Percentiles rank a stretch among this genome's conserved stretches.
These are phyloP conservation scores for Beris chalybata DNA, from an alignment of 2,888 invertebrate species.

Conservation along the genomic window DNA sequence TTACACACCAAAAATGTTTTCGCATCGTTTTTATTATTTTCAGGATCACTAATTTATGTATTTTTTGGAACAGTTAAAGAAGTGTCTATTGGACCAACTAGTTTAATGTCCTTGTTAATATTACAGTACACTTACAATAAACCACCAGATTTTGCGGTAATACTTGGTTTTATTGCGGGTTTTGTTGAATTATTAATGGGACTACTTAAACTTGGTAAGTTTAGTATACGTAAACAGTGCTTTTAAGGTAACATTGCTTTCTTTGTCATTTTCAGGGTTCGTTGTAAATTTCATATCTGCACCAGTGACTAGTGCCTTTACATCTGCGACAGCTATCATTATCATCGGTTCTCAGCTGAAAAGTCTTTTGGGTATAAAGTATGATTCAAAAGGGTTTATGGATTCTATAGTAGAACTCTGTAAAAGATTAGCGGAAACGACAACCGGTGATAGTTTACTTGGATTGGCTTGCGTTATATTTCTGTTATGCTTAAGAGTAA, in stretches of 20 bases:
- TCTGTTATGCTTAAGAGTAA: conserved; percentile 70
- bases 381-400: conserved; percentile 64
- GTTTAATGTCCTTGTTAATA: conserved; percentile 86
- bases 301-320: conserved; percentile 82
- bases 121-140: conserved; percentile 71
- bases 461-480: conserved; percentile 67
- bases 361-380: conserved; percentile 70
- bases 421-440: conserved; percentile 58
- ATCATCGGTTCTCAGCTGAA: conserved; percentile 76
- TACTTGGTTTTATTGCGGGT: conserved; percentile 78
- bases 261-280: conserved; percentile 63
- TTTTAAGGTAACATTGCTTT: background rate
- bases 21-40: conserved; percentile 14
- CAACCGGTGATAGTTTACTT: conserved; percentile 65
- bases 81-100: conserved; percentile 90
- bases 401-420: conserved; percentile 60
- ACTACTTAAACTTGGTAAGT: conserved; percentile 73
- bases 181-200: conserved; percentile 80
- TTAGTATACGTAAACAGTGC: background rate
- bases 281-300: conserved; percentile 82
- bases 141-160: conserved; percentile 71
- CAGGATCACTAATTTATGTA: conserved; percentile 82
- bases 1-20: background rate
- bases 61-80: conserved; percentile 85
- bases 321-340: conserved; percentile 79